A percentile compares a stretch with the other conserved stretches of the same genome.
Conservation (phyloP, 2,797 vertebrate species). For the Darevskia mixta region DNA sequence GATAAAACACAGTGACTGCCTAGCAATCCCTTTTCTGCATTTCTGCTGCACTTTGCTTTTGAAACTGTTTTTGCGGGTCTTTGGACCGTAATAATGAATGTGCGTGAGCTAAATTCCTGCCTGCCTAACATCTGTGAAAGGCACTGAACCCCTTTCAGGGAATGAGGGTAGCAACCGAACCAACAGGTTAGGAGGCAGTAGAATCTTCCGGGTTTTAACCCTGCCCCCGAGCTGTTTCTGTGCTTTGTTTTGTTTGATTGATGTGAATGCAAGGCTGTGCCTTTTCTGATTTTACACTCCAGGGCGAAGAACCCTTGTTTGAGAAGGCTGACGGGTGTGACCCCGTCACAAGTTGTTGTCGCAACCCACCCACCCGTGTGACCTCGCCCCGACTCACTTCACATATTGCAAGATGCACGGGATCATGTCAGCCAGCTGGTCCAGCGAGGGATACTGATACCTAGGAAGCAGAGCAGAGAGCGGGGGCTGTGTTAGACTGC, state of each 20-base stretch:
- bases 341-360: no score
- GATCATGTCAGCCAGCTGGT: constrained; percentile 91
- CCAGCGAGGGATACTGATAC: constrained; percentile 90
- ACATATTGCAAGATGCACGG: constrained; percentile 90
- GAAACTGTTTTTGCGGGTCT: no score
- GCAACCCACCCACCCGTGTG: neutral
- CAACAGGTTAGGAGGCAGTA: neutral
- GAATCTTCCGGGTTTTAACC: neutral
- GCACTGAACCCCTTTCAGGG: neutral
- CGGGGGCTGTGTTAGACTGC: neutral
- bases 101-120: neutral
- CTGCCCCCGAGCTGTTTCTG: neutral
- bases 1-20: no score
- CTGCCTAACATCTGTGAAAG: neutral
- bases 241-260: neutral
- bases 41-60: no score
- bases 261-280: neutral
- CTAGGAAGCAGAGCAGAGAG: constrained; percentile 67
- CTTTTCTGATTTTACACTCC: neutral
- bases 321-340: neutral
- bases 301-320: neutral
- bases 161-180: neutral
- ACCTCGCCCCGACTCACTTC: constrained; percentile 83
- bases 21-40: no score
- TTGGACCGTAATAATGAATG: no score